phyloP scores from a whole-genome alignment of 2,113 vertebrate species.

The Mus spicilegus region DNA sequence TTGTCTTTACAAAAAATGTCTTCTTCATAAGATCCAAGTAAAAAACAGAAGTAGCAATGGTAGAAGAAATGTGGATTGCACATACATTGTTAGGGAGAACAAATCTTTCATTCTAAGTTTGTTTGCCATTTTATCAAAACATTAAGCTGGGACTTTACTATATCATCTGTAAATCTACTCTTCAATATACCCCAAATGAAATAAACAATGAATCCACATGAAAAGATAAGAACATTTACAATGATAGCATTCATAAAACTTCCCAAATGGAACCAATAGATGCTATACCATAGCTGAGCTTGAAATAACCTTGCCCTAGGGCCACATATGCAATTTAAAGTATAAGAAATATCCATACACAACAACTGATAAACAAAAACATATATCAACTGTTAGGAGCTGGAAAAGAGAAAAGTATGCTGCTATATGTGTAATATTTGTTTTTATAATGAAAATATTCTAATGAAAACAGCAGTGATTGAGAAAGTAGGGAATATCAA shows the following conservation, averaged over 20 bases:
- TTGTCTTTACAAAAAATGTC: background rate
- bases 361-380: background rate
- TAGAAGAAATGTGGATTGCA: background rate
- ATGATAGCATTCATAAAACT: background rate
- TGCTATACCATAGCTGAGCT: background rate
- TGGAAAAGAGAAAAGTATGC: background rate
- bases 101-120: background rate
- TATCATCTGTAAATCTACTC: background rate
- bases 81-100: background rate
- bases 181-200: background rate
- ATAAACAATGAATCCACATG: background rate
- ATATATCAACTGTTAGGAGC: background rate
- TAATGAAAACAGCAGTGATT: background rate
- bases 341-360: background rate
- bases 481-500: background rate
- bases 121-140: background rate
- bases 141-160: background rate
- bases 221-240: background rate
- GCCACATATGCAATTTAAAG: background rate
- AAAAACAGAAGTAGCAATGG: background rate
- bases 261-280: background rate
- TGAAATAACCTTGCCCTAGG: background rate
- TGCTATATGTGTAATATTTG: background rate
- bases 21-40: background rate
- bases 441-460: background rate